A percentile compares a stretch with the other conserved stretches of the same genome.
Evolutionary conservation across 2,113 vertebrate genomes (phyloP).

Genomic region (Ceyx margarethae): DNA sequence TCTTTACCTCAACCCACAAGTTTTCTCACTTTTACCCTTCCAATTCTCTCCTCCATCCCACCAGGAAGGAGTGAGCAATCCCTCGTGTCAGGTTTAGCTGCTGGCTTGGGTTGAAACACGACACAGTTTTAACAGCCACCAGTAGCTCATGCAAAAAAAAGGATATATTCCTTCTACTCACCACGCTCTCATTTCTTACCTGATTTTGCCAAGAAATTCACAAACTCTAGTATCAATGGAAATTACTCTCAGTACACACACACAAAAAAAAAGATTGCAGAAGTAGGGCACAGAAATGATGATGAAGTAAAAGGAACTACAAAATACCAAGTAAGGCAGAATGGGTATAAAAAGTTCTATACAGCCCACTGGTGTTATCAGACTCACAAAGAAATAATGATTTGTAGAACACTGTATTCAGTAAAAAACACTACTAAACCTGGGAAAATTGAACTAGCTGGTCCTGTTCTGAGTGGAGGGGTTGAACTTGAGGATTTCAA

Average conservation of each 20-base stretch:
- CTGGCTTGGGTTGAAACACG: not conserved
- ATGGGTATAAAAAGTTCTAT: not conserved
- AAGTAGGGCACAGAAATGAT: not conserved
- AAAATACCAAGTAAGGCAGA: not conserved
- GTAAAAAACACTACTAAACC: not conserved
- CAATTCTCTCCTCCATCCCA: not conserved
- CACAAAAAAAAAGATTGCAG: not conserved
- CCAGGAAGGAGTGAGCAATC: not conserved
- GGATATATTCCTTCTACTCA: not conserved
- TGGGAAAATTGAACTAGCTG: fast-evolving
- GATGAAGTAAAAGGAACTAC: not conserved
- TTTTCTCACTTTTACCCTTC: not conserved
- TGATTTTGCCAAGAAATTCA: not conserved
- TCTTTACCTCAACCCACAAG: not conserved
- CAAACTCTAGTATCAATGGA: not conserved
- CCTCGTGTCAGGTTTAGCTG: not conserved
- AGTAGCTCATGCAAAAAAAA: not conserved
- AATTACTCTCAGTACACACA: not conserved
- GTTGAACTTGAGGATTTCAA: not conserved
- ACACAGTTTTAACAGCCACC: not conserved
- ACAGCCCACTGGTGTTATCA: not conserved
- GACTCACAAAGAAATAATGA: not conserved
- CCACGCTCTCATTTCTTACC: not conserved
- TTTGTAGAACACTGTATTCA: not conserved
- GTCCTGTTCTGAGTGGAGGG: not conserved